Conservation (phyloP, 2,797 vertebrate species). For the Ctenochaetus hawaiiensis region DNA sequence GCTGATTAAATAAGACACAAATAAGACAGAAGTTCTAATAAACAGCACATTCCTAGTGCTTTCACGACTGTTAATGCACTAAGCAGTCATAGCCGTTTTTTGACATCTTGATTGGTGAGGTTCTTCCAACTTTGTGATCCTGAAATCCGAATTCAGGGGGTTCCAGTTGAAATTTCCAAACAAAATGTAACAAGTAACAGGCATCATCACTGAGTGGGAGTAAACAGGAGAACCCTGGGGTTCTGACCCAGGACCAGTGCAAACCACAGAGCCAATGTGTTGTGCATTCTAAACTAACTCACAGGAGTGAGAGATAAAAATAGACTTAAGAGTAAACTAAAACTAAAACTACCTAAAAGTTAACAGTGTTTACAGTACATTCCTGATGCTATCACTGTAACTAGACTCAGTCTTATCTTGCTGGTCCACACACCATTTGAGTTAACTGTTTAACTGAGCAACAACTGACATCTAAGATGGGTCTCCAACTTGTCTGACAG, state of each 20-base stretch:
- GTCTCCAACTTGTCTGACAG: neutral
- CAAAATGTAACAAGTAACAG: too few species aligned
- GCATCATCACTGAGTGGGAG: neutral
- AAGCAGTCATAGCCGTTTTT: too few species aligned
- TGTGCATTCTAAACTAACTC: neutral
- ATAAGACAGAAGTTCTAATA: too few species aligned
- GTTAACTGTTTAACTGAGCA: neutral
- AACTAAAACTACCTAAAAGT: neutral
- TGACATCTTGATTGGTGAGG: too few species aligned
- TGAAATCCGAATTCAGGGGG: too few species aligned
- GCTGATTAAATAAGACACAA: too few species aligned
- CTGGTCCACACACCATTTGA: too few species aligned
- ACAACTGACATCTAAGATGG: neutral
- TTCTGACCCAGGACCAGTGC: constrained; percentile 3
- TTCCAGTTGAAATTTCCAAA: too few species aligned
- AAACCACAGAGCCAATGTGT: constrained; percentile 6
- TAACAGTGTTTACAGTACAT: neutral
- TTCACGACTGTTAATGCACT: too few species aligned
- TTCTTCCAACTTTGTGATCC: too few species aligned
- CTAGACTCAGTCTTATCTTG: neutral
- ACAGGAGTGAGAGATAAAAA: neutral
- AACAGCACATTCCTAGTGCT: too few species aligned
- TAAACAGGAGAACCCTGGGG: neutral
- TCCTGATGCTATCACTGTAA: neutral
- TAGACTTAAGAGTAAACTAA: constrained; percentile 2